phyloP scores from a whole-genome alignment of 2,888 invertebrate species.

The Ormyrus rosae region DNA sequence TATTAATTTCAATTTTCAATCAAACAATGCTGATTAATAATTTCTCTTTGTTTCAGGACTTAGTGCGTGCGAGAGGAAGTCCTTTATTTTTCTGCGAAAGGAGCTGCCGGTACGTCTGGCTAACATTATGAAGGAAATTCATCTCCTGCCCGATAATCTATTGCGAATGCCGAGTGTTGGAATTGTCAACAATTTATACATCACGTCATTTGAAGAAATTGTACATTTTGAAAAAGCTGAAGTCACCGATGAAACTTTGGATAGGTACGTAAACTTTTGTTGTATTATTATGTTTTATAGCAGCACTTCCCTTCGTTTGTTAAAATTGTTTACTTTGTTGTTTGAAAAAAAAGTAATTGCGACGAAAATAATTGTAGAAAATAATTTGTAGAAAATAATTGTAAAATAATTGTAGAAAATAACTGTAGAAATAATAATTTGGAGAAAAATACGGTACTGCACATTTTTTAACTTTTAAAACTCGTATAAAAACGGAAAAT shows the following conservation, averaged over 20 bases:
- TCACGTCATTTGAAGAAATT: conserved; percentile 95
- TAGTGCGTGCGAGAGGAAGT: conserved; percentile 93
- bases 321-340: background rate
- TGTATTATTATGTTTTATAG: background rate
- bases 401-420: background rate
- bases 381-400: too few relatives aligned
- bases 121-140: conserved; percentile 99
- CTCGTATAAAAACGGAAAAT: too few relatives aligned
- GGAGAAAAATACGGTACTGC: too few relatives aligned
- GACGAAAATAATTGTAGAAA: background rate
- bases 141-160: conserved; percentile 93
- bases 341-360: background rate
- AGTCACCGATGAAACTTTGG: conserved; percentile 81
- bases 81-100: conserved; percentile 95
- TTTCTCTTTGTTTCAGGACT: conserved; percentile 80
- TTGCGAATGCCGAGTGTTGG: conserved; percentile 95
- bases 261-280: conserved; percentile 77
- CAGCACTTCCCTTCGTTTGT: too few relatives aligned
- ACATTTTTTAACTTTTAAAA: too few relatives aligned
- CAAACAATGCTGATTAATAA: too few relatives aligned
- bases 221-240: conserved; percentile 93
- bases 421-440: too few relatives aligned
- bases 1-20: too few relatives aligned
- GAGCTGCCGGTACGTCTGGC: conserved; percentile 98
- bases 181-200: conserved; percentile 96